Evolutionary conservation across 1,140 invertebrate species (phyloP).

Genomic region (Andricus grossulariae): DNA sequence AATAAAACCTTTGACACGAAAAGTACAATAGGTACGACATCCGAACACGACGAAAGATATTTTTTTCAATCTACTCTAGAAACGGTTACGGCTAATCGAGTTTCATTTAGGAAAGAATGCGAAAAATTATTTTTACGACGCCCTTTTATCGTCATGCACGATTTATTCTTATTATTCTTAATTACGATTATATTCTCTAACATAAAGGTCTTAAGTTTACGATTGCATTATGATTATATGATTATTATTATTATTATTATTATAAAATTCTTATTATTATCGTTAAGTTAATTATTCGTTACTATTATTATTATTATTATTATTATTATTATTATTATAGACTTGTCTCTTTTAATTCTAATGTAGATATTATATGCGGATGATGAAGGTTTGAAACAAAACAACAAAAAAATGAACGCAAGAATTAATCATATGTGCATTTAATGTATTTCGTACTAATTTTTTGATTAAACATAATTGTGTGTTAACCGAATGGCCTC

Average conservation of each 20-base stretch:
- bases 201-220: constrained; percentile 47
- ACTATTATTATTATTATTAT: constrained; percentile 46
- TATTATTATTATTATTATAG: constrained; percentile 54
- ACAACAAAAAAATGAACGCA: constrained; percentile 61
- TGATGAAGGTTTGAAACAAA: constrained; percentile 64
- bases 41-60: neutral
- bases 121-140: constrained; percentile 62
- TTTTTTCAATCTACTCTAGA: neutral
- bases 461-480: constrained; percentile 77
- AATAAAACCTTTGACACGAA: neutral
- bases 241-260: constrained; percentile 33
- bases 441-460: constrained; percentile 77
- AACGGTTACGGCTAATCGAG: constrained; percentile 54
- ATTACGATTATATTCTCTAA: constrained; percentile 55
- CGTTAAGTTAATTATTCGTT: constrained; percentile 32
- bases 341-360: constrained; percentile 65
- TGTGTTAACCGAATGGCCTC: constrained; percentile 68
- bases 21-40: neutral
- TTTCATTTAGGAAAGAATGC: constrained; percentile 39
- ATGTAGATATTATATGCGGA: constrained; percentile 66
- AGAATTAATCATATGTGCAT: constrained; percentile 75
- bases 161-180: constrained; percentile 66
- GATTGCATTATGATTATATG: constrained; percentile 51
- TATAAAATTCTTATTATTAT: constrained; percentile 35
- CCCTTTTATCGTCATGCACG: constrained; percentile 59